Conservation (phyloP, 2,797 vertebrate genomes). For the Cheirogaleus major region DNA sequence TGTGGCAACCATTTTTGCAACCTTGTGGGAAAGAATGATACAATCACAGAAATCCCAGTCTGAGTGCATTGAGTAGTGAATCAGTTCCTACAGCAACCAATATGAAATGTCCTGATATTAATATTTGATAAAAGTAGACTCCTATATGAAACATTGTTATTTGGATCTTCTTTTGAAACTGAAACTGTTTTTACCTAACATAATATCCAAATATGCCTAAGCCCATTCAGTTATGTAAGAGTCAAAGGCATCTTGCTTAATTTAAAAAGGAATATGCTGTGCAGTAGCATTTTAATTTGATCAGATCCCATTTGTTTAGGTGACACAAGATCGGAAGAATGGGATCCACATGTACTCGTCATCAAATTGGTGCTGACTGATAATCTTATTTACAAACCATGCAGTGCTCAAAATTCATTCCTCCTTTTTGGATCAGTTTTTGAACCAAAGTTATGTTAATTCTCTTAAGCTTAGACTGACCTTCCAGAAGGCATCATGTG, state of each 20-base stretch:
- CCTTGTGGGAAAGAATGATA: not conserved
- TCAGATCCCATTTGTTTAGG: too few species aligned
- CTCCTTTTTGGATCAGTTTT: not conserved
- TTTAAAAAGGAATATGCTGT: not conserved
- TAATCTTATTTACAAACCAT: not conserved
- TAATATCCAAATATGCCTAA: not conserved
- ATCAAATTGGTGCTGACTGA: too few species aligned
- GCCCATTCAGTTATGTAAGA: not conserved
- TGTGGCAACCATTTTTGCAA: not conserved
- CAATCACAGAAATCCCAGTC: not conserved
- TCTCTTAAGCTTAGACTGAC: not conserved
- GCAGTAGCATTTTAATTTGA: too few species aligned
- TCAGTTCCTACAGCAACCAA: not conserved
- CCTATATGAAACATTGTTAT: not conserved
- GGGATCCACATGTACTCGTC: too few species aligned
- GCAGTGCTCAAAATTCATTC: not conserved
- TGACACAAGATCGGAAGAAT: too few species aligned
- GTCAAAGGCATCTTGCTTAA: not conserved
- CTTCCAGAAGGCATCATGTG: not conserved
- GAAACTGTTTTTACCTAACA: not conserved
- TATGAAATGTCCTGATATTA: not conserved
- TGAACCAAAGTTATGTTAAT: not conserved
- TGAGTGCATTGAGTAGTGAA: not conserved
- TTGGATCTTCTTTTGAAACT: not conserved
- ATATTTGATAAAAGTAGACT: not conserved